Evolutionary conservation across 2,888 invertebrate genomes (phyloP), one percentile per base, ranked within the genome.

Genomic region (Euzophera pinguis): DNA sequence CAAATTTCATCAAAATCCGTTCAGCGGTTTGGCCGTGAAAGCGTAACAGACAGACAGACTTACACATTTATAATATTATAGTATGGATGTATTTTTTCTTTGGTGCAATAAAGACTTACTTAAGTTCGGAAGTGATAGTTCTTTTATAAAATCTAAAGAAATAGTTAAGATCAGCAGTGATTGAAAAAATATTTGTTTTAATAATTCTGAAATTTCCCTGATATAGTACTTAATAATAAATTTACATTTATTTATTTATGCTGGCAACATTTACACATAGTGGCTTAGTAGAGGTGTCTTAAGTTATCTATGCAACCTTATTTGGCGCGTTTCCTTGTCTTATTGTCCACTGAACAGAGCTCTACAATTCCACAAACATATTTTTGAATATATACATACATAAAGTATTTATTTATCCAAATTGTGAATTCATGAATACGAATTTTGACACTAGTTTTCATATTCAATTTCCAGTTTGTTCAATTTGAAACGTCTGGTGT

Each of bases 251-350:
- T 39, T 38, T 35, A 48, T 48, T 17, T 48, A 48, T 38, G 37
- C 47, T 17, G 37, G 48, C 27, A 38, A 38, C 38, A 48, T 48
- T 48, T 48, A 48, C 48, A 48, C 48, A 48, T 38, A 48, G 48
- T 45, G 32, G 39, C 39, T 7, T 16, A 39, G 14, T 45, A 13
- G 14, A 45, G 45, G 45, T 45, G 45, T 45, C 35, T 35, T 37
- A 47, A 47, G 17, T 47, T 47, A 47, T 47, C 34, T 47, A 10
- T 34, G n/a, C 9, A 37, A 17, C 47, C 35, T 35, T 47, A 47
- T 47, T 47, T 47, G 34, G 34, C 7, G 16, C n/a, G 34, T 17
- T 37, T 37, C 37, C 34, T 47, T 34, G 37, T 47, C 34, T 37
- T 47, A 47, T 47, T 47, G 37, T 45, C 45, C 14, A 45, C 14